phyloP scores from a whole-genome alignment of 2,797 vertebrate genomes.

The Hylomyscus alleni region DNA sequence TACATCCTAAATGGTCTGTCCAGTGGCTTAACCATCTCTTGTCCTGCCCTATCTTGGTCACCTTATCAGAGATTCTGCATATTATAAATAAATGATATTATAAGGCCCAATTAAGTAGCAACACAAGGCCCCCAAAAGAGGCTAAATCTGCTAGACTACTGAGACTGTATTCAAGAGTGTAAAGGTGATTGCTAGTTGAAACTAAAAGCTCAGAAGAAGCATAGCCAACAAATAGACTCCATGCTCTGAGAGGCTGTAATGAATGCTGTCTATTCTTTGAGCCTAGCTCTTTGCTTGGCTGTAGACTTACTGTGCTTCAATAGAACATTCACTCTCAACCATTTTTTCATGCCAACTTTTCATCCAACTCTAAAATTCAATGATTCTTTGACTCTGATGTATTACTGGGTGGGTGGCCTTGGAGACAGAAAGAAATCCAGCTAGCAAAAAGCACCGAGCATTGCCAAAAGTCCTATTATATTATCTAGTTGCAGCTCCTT shows the following conservation, averaged over 20 bases:
- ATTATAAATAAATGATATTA: slow-evolving; percentile 16
- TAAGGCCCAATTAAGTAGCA: neutral
- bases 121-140: neutral
- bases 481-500: neutral
- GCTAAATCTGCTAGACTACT: neutral
- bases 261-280: slow-evolving; percentile 50
- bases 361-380: slow-evolving; percentile 70
- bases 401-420: slow-evolving; percentile 65
- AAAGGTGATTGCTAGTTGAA: neutral
- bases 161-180: slow-evolving; percentile 43
- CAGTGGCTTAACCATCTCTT: neutral
- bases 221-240: slow-evolving; percentile 18
- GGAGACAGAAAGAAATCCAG: slow-evolving; percentile 38
- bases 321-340: slow-evolving; percentile 48
- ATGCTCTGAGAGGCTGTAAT: neutral
- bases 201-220: slow-evolving; percentile 36
- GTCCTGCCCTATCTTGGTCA: neutral
- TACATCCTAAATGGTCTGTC: neutral
- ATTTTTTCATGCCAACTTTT: slow-evolving; percentile 73
- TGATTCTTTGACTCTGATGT: slow-evolving; percentile 75
- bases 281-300: slow-evolving; percentile 65
- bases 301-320: slow-evolving; percentile 65
- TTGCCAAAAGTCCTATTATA: slow-evolving; percentile 52
- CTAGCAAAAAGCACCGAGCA: slow-evolving; percentile 18
- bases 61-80: neutral